Percentiles rank a stretch among this genome's conserved stretches.
Conservation (phyloP, 2,113 vertebrate genomes). For the Hucho hucho region DNA sequence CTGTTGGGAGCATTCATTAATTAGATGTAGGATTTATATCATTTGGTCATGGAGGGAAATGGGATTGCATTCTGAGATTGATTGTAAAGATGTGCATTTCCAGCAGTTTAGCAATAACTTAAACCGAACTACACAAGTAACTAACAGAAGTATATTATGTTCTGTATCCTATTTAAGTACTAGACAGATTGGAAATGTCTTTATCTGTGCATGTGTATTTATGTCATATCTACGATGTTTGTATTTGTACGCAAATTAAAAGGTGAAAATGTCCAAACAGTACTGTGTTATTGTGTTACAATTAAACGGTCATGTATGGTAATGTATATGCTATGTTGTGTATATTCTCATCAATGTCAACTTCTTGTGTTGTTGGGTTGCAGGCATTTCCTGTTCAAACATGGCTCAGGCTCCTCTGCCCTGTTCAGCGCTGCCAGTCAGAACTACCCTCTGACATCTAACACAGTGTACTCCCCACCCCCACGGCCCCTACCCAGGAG, state of each 20-base stretch:
- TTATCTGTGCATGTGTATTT: no score
- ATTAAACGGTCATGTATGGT: neutral
- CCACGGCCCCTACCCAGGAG: slow-evolving; percentile 86
- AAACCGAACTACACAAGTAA: no score
- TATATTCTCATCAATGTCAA: neutral
- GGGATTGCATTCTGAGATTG: no score
- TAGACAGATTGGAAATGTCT: no score
- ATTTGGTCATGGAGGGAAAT: neutral
- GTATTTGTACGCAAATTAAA: no score
- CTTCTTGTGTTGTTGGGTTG: slow-evolving; percentile 40
- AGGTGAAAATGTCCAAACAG: no score
- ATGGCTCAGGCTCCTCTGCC: slow-evolving; percentile 86
- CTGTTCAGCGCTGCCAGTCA: slow-evolving; percentile 88
- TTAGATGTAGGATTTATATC: neutral
- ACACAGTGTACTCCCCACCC: slow-evolving; percentile 88
- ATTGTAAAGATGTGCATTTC: neutral
- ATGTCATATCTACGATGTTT: no score
- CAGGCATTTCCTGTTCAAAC: slow-evolving; percentile 91
- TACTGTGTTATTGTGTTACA: neutral
- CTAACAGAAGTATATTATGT: no score
- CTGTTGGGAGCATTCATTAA: neutral
- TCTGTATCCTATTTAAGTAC: no score
- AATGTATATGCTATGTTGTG: neutral
- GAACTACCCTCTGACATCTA: slow-evolving; percentile 89
- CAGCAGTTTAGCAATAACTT: neutral